Conservation (phyloP, 2,797 vertebrate species). For the Parambassis ranga region DNA sequence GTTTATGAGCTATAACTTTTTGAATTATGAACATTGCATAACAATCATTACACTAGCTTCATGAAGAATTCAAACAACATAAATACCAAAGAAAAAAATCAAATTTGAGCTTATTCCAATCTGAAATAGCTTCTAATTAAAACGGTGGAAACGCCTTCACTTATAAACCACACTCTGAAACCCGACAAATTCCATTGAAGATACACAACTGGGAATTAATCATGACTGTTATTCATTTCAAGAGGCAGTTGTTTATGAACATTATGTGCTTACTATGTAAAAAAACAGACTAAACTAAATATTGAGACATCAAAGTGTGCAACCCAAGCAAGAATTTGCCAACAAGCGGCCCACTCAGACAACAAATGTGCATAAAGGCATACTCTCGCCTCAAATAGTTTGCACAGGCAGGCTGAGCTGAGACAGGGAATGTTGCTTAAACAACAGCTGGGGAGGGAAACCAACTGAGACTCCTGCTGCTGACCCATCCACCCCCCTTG, state of each 20-base stretch:
- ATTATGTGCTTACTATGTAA: background rate
- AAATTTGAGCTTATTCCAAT: constrained; percentile 13
- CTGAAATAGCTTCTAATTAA: constrained; percentile 20
- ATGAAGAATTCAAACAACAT: background rate
- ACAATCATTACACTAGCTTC: background rate
- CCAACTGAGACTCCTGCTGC: constrained; percentile 63
- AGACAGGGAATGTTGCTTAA: constrained; percentile 70
- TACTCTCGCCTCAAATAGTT: constrained; percentile 75
- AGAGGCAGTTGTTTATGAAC: constrained; percentile 26
- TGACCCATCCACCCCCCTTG: constrained; percentile 21
- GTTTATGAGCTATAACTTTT: background rate
- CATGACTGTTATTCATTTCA: constrained; percentile 14
- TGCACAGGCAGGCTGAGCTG: constrained; percentile 68
- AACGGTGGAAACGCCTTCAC: constrained; percentile 30
- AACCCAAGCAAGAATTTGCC: constrained; percentile 45
- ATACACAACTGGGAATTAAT: constrained; percentile 37
- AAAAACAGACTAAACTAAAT: constrained; percentile 15
- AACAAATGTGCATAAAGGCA: constrained; percentile 73
- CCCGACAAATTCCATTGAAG: constrained; percentile 35
- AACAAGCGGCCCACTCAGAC: constrained; percentile 49
- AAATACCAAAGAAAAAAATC: background rate
- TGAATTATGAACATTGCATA: too few species aligned
- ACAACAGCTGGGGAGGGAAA: constrained; percentile 79
- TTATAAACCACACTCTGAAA: constrained; percentile 23
- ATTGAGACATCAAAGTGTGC: constrained; percentile 60